These are phyloP conservation scores for Ophonus ardosiacus DNA, from an alignment of 2,888 invertebrate genomes.

Conservation along the genomic window DNA sequence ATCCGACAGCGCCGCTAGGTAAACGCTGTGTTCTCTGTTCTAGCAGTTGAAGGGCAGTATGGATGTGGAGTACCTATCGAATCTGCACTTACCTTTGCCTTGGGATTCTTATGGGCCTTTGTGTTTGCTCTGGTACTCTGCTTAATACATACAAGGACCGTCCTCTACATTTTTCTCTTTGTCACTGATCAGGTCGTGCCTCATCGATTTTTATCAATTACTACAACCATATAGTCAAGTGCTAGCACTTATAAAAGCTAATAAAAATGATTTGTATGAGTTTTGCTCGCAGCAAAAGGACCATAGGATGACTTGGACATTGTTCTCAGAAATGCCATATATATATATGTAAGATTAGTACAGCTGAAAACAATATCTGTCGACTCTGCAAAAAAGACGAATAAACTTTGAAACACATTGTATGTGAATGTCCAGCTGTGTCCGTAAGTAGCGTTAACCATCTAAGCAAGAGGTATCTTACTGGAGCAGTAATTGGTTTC, in stretches of 20 bases:
- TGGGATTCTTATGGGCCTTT: constrained; percentile 9
- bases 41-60: background rate
- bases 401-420: too few species aligned
- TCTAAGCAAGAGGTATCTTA: too few species aligned
- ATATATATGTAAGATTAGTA: too few species aligned
- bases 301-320: too few species aligned
- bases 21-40: constrained; percentile 3
- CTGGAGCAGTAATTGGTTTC: too few species aligned
- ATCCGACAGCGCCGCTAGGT: background rate
- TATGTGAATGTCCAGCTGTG: too few species aligned
- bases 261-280: constrained; percentile 33
- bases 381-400: too few species aligned
- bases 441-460: too few species aligned
- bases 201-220: constrained; percentile 10
- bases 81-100: constrained; percentile 40
- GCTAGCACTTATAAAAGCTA: background rate
- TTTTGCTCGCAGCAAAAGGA: too few species aligned
- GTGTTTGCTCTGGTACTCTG: background rate
- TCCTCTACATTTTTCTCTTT: constrained; percentile 22
- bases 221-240: background rate
- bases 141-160: background rate
- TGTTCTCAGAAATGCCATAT: too few species aligned
- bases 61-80: constrained; percentile 15
- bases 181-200: background rate
- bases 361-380: too few species aligned